Base-by-base conservation (phyloP, 2,888 invertebrate genomes). In the Coelopa pilipes region DNA sequence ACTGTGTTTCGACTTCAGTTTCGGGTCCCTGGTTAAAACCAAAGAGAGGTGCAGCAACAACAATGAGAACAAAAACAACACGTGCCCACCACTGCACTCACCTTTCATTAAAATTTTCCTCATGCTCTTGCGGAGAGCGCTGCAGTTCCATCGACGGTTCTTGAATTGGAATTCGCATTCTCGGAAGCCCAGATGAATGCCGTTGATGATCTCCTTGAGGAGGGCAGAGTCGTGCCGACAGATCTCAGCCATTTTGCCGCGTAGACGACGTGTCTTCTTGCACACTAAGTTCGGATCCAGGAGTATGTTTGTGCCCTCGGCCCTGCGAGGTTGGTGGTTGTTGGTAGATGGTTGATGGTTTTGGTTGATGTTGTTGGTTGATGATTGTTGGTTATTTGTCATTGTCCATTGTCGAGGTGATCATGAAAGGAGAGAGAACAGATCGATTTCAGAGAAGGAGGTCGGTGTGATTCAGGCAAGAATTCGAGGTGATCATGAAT, bases 101-200 rank as follows among this genome's bases (percentile, higher is more conserved):
- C 96, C 96, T 90, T 93, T 92, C 86, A 94, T 90, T 76, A 97
- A 90, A 84, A 97, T 94, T 88, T 95, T 95, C 86, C 93, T 92
- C 84, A 84, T 84, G 82, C 84, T 84, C 76, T 84, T 90, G 80
- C 93, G 90, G 77, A 93, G 91, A 0, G 94, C 92, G 73, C 95
- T 95, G 86, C 96, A 96, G 87, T 96, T 96, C 96, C 96, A 96
- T 86, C 94, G 90, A 76, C 95, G 91, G 86, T 93, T 92, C 75
- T 93, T 90, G 88, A 96, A 96, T 89, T 96, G 96, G 87, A 93
- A 91, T 80, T 95, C 94, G 86, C 96, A 96, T 90, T 96, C 96
- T 78, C 91, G 91, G 80, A 95, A 94, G 45, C 94, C 96, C 76
- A 94, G 89, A 80, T 92, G 91, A 75, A 96, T 94, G 24, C 97